Percentiles rank a stretch among this genome's conserved stretches.
Conservation (phyloP, 2,113 vertebrate genomes). For the Heloderma charlesbogerti region DNA sequence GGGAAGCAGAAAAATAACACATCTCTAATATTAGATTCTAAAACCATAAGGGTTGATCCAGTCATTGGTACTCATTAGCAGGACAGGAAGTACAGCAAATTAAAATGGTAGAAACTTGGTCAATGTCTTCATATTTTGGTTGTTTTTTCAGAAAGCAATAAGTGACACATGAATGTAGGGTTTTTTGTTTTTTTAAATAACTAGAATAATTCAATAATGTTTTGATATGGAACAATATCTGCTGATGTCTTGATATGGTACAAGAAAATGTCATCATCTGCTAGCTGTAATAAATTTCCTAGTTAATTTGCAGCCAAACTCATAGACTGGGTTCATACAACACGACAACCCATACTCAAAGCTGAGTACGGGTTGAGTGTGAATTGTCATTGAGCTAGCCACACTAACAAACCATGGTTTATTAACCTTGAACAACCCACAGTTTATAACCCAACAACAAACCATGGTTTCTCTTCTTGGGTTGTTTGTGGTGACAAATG, state of each 20-base stretch:
- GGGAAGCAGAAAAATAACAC: not conserved
- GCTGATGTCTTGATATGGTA: not conserved
- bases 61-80: not conserved
- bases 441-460: too few relatives aligned
- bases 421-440: too few relatives aligned
- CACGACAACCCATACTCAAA: too few relatives aligned
- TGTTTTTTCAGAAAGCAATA: constrained; percentile 43
- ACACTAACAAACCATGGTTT: too few relatives aligned
- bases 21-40: constrained; percentile 33
- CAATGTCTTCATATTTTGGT: constrained; percentile 17
- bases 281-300: not conserved
- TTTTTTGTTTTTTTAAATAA: not conserved
- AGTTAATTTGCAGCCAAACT: not conserved
- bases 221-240: not conserved
- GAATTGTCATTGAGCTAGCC: too few relatives aligned
- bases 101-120: constrained; percentile 49
- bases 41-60: constrained; percentile 33
- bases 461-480: too few relatives aligned
- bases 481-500: too few relatives aligned
- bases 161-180: constrained; percentile 45
- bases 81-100: constrained; percentile 52
- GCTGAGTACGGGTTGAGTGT: too few relatives aligned
- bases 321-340: too few relatives aligned
- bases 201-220: not conserved
- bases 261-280: not conserved